A percentile compares a stretch with the other conserved stretches of the same genome.
phyloP scores from a whole-genome alignment of 1,140 invertebrate genomes.

The Drosophila biarmipes region DNA sequence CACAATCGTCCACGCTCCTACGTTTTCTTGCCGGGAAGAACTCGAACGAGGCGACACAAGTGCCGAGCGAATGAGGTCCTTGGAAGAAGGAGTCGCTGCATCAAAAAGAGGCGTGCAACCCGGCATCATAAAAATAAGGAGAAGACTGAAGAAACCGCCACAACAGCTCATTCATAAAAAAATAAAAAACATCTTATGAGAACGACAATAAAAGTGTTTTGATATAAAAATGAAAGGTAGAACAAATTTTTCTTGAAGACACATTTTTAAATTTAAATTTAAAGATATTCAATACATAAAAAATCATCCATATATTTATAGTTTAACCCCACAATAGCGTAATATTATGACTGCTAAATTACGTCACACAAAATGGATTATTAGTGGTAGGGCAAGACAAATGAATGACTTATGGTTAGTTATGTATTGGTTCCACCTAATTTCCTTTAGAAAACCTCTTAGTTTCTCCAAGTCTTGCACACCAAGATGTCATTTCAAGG shows the following conservation, averaged over 20 bases:
- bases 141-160: background rate
- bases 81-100: conserved; percentile 33
- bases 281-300: too few relatives aligned
- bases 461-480: background rate
- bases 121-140: background rate
- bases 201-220: too few relatives aligned
- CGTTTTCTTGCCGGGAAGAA: conserved; percentile 41
- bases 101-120: conserved; percentile 22
- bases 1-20: conserved; percentile 21
- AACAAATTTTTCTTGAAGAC: too few relatives aligned
- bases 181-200: too few relatives aligned
- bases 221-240: too few relatives aligned
- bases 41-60: background rate
- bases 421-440: background rate
- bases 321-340: too few relatives aligned
- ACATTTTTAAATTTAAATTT: too few relatives aligned
- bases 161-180: too few relatives aligned
- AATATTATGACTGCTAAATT: background rate
- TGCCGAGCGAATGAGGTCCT: conserved; percentile 54
- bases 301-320: too few relatives aligned
- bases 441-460: background rate
- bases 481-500: background rate
- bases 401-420: conserved; percentile 1
- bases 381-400: background rate
- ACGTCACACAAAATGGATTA: background rate